These are phyloP conservation scores for Proctacanthus coquilletti DNA, from an alignment of 1,140 invertebrate genomes.

Conservation along the genomic window DNA sequence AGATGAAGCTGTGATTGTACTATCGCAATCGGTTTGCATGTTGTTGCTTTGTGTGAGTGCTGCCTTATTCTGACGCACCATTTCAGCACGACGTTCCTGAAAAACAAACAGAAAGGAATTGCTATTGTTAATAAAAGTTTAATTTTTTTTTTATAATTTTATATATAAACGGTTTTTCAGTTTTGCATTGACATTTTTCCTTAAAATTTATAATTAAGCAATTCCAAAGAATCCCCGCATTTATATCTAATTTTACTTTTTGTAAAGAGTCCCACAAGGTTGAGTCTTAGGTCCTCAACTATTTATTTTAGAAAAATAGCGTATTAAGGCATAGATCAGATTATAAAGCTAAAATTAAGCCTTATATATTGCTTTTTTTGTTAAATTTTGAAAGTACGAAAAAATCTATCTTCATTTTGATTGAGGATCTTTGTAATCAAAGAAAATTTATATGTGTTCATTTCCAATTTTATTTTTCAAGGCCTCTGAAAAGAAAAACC, in stretches of 20 bases:
- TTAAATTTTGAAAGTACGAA: too few relatives aligned
- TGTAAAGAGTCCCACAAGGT: too few relatives aligned
- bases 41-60: slow-evolving; percentile 12
- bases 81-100: slow-evolving; percentile 68
- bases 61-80: slow-evolving; percentile 73
- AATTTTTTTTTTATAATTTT: not conserved
- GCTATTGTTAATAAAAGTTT: not conserved
- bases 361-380: too few relatives aligned
- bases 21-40: slow-evolving; percentile 17
- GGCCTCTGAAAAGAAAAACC: too few relatives aligned
- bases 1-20: slow-evolving; percentile 20
- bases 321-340: not conserved
- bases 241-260: too few relatives aligned
- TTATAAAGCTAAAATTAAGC: too few relatives aligned
- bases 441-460: too few relatives aligned
- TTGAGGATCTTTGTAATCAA: too few relatives aligned
- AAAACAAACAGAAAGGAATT: slow-evolving; percentile 18
- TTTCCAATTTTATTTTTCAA: too few relatives aligned
- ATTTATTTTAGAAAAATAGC: not conserved
- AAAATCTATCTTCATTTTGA: too few relatives aligned
- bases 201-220: not conserved
- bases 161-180: not conserved
- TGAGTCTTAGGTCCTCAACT: not conserved
- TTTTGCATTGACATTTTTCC: not conserved
- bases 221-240: not conserved